Evolutionary conservation across 2,113 vertebrate species (phyloP).

Genomic region (Pelvicachromis taeniatus): DNA sequence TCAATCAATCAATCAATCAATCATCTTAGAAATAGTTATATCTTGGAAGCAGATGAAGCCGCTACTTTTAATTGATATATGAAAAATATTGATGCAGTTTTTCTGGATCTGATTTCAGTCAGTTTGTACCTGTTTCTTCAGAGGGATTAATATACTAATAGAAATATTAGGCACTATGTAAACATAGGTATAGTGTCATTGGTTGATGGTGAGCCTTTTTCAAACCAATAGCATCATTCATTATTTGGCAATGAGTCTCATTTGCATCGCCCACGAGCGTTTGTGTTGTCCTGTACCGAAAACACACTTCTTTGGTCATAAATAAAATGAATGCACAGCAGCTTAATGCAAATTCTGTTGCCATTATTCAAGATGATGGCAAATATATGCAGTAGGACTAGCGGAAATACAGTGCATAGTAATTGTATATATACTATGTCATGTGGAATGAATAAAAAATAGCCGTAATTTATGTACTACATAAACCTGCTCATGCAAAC

Average conservation of each 20-base stretch:
- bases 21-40: too few relatives aligned
- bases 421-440: not conserved
- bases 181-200: not conserved
- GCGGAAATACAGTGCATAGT: not conserved
- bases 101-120: not conserved
- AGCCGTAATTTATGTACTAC: not conserved
- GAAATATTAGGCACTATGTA: not conserved
- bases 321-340: slow-evolving; percentile 35
- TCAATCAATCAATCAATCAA: too few relatives aligned
- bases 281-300: slow-evolving; percentile 49
- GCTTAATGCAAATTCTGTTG: slow-evolving; percentile 37
- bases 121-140: not conserved
- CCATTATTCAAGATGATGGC: slow-evolving; percentile 31
- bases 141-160: not conserved
- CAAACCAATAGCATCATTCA: slow-evolving; percentile 44
- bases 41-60: not conserved
- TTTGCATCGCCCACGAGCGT: slow-evolving; percentile 41
- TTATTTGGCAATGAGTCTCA: slow-evolving; percentile 55
- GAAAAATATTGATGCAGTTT: not conserved
- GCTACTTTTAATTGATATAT: not conserved
- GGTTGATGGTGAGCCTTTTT: slow-evolving; percentile 24
- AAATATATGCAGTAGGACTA: not conserved
- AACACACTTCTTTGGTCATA: slow-evolving; percentile 44
- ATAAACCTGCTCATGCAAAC: not conserved
- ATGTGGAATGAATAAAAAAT: not conserved